These are phyloP conservation scores for Melolontha melolontha DNA, from an alignment of 2,888 invertebrate genomes.

Conservation along the genomic window DNA sequence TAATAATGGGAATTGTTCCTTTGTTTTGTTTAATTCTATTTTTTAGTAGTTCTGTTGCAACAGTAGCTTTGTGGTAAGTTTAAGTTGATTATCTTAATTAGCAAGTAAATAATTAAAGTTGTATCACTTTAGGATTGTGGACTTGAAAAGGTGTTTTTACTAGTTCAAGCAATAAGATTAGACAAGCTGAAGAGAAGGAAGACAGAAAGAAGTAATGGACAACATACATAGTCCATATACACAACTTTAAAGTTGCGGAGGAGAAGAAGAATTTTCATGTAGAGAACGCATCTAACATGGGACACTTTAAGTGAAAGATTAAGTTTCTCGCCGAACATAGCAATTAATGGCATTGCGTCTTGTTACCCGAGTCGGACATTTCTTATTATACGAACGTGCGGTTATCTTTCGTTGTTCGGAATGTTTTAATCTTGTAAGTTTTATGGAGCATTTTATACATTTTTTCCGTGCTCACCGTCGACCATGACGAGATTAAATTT, in stretches of 20 bases:
- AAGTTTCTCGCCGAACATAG: conserved; percentile 47
- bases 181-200: conserved; percentile 6
- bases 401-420: conserved; percentile 43
- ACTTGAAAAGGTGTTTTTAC: conserved; percentile 1
- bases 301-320: conserved; percentile 44
- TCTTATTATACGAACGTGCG: conserved; percentile 40
- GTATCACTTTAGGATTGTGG: background rate
- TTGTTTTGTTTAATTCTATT: too few species aligned
- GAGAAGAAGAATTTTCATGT: conserved; percentile 45
- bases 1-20: too few species aligned
- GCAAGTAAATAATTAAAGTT: too few species aligned
- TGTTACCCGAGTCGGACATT: conserved; percentile 38
- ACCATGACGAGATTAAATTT: conserved; percentile 32
- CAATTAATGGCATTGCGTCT: conserved; percentile 47
- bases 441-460: conserved; percentile 30
- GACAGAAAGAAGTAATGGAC: conserved; percentile 16
- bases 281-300: conserved; percentile 44
- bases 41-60: too few species aligned
- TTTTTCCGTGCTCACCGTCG: conserved; percentile 12
- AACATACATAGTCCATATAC: conserved; percentile 25
- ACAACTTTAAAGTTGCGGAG: conserved; percentile 38
- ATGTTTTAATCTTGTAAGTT: conserved; percentile 41
- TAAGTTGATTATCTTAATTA: too few species aligned
- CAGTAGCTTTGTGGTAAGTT: too few species aligned
- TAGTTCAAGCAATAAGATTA: conserved; percentile 3